Evolutionary conservation across 1,140 invertebrate genomes (phyloP).

Genomic region (Meteorus sp.): DNA sequence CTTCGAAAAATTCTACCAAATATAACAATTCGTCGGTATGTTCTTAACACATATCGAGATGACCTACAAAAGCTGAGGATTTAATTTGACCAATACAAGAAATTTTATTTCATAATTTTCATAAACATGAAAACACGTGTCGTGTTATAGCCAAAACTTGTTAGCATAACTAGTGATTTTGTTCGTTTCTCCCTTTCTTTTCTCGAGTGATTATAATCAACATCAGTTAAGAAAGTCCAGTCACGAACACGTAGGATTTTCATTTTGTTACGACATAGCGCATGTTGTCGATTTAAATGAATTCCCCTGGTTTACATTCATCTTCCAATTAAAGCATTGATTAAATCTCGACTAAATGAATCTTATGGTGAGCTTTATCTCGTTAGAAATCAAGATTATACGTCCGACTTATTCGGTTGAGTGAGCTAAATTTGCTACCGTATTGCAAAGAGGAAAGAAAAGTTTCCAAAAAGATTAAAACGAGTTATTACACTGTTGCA

Average conservation of each 20-base stretch:
- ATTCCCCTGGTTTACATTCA: constrained; percentile 42
- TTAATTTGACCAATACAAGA: not conserved
- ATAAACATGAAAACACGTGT: not conserved
- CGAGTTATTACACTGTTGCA: too few species aligned
- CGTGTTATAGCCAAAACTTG: not conserved
- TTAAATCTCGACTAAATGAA: constrained; percentile 36
- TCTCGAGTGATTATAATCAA: not conserved
- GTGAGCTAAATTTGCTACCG: too few species aligned
- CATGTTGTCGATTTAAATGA: constrained; percentile 17
- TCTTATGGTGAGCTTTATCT: constrained; percentile 9
- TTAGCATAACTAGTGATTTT: too few species aligned
- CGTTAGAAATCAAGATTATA: constrained; percentile 1
- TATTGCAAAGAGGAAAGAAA: too few species aligned
- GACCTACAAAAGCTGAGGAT: not conserved
- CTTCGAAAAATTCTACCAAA: not conserved
- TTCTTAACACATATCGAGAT: not conserved
- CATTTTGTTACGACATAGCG: constrained; percentile 20
- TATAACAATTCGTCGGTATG: not conserved
- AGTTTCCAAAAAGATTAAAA: too few species aligned
- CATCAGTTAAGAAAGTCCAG: constrained; percentile 27
- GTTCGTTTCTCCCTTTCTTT: not conserved
- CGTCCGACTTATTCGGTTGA: constrained; percentile 13
- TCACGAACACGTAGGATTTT: constrained; percentile 35
- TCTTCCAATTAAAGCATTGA: constrained; percentile 42
- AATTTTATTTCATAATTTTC: not conserved